Base-by-base conservation (phyloP, 2,113 vertebrate genomes). In the Anguilla rostrata region DNA sequence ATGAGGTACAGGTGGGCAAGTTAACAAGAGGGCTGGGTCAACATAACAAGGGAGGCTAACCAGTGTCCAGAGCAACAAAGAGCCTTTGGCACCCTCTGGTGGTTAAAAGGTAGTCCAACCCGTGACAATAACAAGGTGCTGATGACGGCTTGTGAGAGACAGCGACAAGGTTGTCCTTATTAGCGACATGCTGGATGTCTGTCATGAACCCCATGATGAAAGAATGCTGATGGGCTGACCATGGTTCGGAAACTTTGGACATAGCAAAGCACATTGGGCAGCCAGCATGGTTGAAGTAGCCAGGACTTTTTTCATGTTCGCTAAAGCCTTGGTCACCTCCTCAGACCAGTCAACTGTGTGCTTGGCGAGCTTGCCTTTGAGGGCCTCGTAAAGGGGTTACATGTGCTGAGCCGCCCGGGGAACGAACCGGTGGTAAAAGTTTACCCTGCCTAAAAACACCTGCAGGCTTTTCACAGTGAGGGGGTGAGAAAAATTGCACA, bases 381-480 rank as follows among this genome's bases (percentile, higher is more conserved):
- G 56, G 12, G 80, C 63, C 16, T 81, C 39, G 41, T 81, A 41
- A 11, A 81, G 79, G 3, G 79, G 39, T 14, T 41, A 39, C 79
- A 81, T 81, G 79, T 4, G 39, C 0, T 78, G 46, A 22, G 80
- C 81, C 2, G 60, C 87, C 9, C 41, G 63, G 11, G 83, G 78
- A 43, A 85, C 49, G 29, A 86, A 87, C 9, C 15, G 3, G 56
- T 82, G 85, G 39, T 82, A 86, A 60, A 84, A 86, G 49, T n/a
- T 88, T 18, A 88, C 83, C 83, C 82, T 88, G 20, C 53, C 84
- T 5, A 86, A 34, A 15, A 88, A 79, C 20, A 71, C 83, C 39
- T 78, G 75, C 75, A 78, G 29, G 4, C 22, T 0, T 14, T 78
- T 78, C 4, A 78, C 3, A 11, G 29, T 34, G 60, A 43, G 34